A percentile compares a stretch with the other conserved stretches of the same genome.
Evolutionary conservation across 2,888 invertebrate genomes (phyloP).

Genomic region (Nineta flava): DNA sequence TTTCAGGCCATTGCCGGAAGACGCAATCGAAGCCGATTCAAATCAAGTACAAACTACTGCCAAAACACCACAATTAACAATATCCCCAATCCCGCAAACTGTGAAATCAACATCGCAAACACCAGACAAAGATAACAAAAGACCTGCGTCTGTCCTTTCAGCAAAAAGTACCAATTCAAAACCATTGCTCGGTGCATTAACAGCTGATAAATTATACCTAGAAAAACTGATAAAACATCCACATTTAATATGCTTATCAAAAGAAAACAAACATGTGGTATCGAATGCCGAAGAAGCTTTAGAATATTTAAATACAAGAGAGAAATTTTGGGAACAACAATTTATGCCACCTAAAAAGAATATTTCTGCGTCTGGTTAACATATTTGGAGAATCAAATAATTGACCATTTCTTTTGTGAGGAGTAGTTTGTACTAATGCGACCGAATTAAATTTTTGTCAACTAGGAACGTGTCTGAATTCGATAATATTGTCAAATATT

Average conservation of each 20-base stretch:
- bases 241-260: slow-evolving; percentile 50
- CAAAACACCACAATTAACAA: background rate
- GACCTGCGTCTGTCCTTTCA: background rate
- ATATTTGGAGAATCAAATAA: no score
- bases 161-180: background rate
- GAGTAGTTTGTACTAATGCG: no score
- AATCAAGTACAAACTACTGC: background rate
- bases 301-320: slow-evolving; percentile 65
- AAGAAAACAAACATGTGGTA: slow-evolving; percentile 48
- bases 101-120: background rate
- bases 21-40: background rate
- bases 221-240: slow-evolving; percentile 67
- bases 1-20: no score
- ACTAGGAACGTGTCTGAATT: no score
- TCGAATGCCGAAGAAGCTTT: slow-evolving; percentile 65
- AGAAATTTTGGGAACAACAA: slow-evolving; percentile 83
- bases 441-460: no score
- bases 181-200: slow-evolving; percentile 45
- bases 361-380: no score
- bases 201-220: slow-evolving; percentile 66
- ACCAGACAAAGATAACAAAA: background rate
- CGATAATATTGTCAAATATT: no score
- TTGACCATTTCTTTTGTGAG: no score
- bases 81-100: background rate
- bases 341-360: slow-evolving; percentile 18